Conservation (phyloP, 2,113 vertebrate genomes). For the Rhinoderma darwinii region DNA sequence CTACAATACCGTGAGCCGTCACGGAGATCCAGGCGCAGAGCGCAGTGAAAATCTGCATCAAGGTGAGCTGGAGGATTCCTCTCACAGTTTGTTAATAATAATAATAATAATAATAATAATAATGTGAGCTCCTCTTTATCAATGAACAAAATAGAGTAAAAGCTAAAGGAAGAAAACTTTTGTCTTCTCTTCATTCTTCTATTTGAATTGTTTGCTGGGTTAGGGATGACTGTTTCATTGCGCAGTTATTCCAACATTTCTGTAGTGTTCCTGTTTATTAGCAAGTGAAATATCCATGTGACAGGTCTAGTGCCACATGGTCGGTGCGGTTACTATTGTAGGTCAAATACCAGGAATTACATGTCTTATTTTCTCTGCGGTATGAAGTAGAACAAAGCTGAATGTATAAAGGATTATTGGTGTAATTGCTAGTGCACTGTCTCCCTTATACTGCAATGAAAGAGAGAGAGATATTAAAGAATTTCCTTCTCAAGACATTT, state of each 20-base stretch:
- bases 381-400: conserved; percentile 34
- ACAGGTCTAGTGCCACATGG: conserved; percentile 30
- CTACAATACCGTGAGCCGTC: no score
- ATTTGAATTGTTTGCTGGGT: not conserved
- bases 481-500: conserved; percentile 4
- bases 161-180: not conserved
- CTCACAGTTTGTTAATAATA: no score
- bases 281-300: conserved; percentile 31
- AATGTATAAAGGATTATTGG: conserved; percentile 33
- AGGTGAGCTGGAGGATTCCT: no score
- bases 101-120: no score
- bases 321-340: conserved; percentile 24
- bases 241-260: not conserved
- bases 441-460: not conserved
- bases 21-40: no score
- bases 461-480: conserved; percentile 5
- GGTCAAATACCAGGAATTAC: not conserved
- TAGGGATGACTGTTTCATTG: conserved; percentile 23
- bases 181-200: not conserved
- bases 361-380: not conserved
- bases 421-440: conserved; percentile 15
- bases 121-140: not conserved
- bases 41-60: no score
- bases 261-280: conserved; percentile 36
- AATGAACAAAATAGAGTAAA: no score